These are phyloP conservation scores for Scaptomyza cyrtandrae DNA, from an alignment of 2,888 invertebrate species.

Conservation along the genomic window DNA sequence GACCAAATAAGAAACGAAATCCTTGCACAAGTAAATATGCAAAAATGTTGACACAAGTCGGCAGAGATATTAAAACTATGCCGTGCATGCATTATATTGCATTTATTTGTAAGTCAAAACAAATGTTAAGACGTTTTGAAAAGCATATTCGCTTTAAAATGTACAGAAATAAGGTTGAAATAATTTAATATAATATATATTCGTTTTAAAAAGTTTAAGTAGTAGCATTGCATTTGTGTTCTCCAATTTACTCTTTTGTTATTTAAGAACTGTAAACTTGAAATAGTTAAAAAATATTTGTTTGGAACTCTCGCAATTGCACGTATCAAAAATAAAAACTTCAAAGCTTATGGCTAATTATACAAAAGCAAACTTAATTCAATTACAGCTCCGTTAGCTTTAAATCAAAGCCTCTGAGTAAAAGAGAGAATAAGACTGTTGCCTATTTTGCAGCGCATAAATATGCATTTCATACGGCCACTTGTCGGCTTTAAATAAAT, in stretches of 20 bases:
- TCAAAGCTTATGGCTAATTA: conserved; percentile 46
- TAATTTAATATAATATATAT: too few species aligned
- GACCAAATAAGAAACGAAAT: conserved; percentile 26
- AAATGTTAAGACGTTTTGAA: neutral
- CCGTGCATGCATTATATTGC: conserved; percentile 16
- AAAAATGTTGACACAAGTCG: conserved; percentile 45
- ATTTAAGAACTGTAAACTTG: neutral
- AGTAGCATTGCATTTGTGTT: too few species aligned
- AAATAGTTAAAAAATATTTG: neutral
- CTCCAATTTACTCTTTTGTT: too few species aligned
- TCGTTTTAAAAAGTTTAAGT: too few species aligned
- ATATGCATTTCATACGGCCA: conserved; percentile 59
- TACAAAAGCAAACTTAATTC: conserved; percentile 55
- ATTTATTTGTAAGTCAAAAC: conserved; percentile 21
- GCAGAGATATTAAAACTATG: conserved; percentile 38
- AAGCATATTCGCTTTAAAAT: neutral
- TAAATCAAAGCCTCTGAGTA: conserved; percentile 2
- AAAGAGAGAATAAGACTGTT: conserved; percentile 18
- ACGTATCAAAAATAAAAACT: conserved; percentile 12
- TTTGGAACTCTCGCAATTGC: conserved; percentile 9
- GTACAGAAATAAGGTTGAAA: too few species aligned
- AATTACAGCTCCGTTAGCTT: conserved; percentile 46
- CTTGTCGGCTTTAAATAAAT: conserved; percentile 65
- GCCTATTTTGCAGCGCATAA: conserved; percentile 45
- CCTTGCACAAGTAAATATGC: conserved; percentile 65